Evolutionary conservation across 2,797 vertebrate species (phyloP), one percentile per base, ranked within the genome.

Genomic region (Iguana delicatissima): DNA sequence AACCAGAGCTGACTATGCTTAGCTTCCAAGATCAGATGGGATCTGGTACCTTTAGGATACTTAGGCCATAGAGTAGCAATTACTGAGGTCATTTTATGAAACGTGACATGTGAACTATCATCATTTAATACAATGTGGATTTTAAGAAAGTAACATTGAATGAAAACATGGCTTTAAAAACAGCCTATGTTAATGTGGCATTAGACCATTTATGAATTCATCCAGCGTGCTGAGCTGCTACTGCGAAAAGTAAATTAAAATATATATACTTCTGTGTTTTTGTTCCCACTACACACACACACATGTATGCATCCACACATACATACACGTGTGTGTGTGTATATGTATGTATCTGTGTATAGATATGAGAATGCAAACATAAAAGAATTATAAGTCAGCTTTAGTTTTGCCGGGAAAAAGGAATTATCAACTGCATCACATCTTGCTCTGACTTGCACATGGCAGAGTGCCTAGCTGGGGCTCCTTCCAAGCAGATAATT

Each of bases 401-500:
- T 20, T 29, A 14, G 32, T 73, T 52, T 86, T 13, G 29, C 29
- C 16, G 52, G 72, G 46, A 76, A 80, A 80, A 62, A 74, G 26
- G 32, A 73, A 76, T 0, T 42, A 46, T 35, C 1, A 0, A 32
- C 18, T 82, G n/a, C 32, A 8, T 42, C 24, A 8, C 24, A 64
- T 52, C 55, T 87, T 90, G 85, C 55, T 82, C 16, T 10, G 73
- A 87, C 89, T 55, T 87, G 89, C 42, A 16, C 32, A 64, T 82
- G 80, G 79, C 84, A 29, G 32, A 52, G 1, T 42, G 89, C 69
- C 69, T 22, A 24, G n/a, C 38, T 18, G 29, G 2, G 32, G 52
- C 67, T 55, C 67, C 55, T 86, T 82, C 69, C 22, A 81, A 81
- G 52, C 50, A 90, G 26, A 76, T 82, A 62, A 86, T 90, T 86